Base-by-base conservation (phyloP, 2,797 vertebrate genomes). In the Poeciliopsis gracilis region DNA sequence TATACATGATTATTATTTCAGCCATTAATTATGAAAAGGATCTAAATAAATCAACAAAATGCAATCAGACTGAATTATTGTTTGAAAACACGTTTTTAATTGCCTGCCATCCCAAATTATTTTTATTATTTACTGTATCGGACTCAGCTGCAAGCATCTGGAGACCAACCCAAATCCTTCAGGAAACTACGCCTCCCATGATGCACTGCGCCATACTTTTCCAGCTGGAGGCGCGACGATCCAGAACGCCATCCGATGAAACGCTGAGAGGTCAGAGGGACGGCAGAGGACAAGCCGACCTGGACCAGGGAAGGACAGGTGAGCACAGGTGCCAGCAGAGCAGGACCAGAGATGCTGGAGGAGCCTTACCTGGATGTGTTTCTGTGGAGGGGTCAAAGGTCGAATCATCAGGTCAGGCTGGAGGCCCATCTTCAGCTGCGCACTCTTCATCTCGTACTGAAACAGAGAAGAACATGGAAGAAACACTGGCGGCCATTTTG, bases 171-270 rank as follows among this genome's bases (percentile, higher is more conserved):
- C 72, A 97, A 45, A 0, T 94, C 90, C 45, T 88, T 95, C 23
- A 87, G 20, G 1, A 96, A 96, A 5, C 93, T 78, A 30, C 95
- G 94, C 76, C 94, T 97, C 90, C 93, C 93, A 92, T 95, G 95
- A 28, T 66, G 88, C 87, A 95, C 87, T 20, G 73, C 83, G 11
- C 53, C 67, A 4, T 84, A 91, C 0, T 53, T 87, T 33, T 97
- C 95, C 73, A 97, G 93, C 77, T 94, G 90, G 51, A 97, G 86
- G 25, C 79, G 93, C 0, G 95, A 88, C 20, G 93, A 88, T 1
- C 84, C 51, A 0, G 96, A 97, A 66, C 97, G 94, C 97, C 97
- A 98, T 47, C 97, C 97, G 45, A 98, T 96, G 79, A 97, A 89
- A 2, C 94, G 96, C 87, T 97, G 96, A 0, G 92, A 94, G 0